These are phyloP conservation scores for Colostygia pectinataria DNA, from an alignment of 2,888 invertebrate species.

Conservation along the genomic window DNA sequence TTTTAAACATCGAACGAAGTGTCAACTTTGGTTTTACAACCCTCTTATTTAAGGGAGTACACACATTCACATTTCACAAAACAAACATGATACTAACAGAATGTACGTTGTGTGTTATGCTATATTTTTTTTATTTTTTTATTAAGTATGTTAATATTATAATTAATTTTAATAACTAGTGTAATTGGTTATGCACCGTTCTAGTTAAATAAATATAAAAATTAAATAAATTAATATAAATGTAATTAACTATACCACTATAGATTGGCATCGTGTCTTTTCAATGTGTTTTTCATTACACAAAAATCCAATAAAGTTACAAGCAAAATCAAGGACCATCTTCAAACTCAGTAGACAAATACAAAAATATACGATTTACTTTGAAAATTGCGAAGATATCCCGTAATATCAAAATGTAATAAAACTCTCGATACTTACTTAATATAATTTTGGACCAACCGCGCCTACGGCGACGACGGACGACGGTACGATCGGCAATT, in stretches of 20 bases:
- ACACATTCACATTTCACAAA: conserved; percentile 46
- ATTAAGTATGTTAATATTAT: no score
- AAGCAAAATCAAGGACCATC: conserved; percentile 48
- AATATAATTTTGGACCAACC: conserved; percentile 58
- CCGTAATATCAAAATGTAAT: conserved; percentile 72
- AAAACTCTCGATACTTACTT: conserved; percentile 58
- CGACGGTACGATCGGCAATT: conserved; percentile 44
- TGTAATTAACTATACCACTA: no score
- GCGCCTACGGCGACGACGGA: conserved; percentile 47
- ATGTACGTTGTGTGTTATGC: no score
- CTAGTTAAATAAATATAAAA: no score
- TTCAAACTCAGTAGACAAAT: conserved; percentile 41
- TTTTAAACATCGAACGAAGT: conserved; percentile 76
- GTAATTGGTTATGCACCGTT: no score
- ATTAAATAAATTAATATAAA: no score
- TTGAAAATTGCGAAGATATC: conserved; percentile 62
- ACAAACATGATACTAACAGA: conserved; percentile 35
- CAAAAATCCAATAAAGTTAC: conserved; percentile 4
- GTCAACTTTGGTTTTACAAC: conserved; percentile 63
- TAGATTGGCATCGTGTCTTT: no score
- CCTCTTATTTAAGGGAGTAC: conserved; percentile 43
- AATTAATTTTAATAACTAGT: no score
- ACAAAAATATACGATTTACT: conserved; percentile 53
- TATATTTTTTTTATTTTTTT: no score
- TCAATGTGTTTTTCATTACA: background rate